phyloP scores from a whole-genome alignment of 2,113 vertebrate species.

The Malurus cyaneus region DNA sequence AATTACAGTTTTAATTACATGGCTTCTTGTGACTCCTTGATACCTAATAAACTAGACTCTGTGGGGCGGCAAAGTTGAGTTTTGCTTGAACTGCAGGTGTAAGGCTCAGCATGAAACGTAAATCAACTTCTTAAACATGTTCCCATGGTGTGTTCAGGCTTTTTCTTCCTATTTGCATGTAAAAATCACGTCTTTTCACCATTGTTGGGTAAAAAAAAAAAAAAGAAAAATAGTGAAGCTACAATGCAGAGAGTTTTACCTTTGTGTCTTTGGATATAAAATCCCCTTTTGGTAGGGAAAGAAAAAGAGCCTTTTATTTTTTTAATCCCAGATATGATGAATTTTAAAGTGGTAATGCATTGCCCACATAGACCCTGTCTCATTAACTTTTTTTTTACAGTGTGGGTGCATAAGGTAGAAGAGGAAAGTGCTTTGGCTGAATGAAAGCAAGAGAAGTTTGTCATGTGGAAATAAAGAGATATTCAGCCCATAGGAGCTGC shows the following conservation, averaged over 20 bases:
- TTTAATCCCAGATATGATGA: background rate
- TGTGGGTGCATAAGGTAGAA: background rate
- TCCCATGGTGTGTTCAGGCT: constrained; percentile 76
- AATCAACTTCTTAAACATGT: constrained; percentile 83
- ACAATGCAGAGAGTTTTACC: constrained; percentile 27
- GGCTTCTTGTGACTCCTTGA: constrained; percentile 85
- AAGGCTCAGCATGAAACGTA: constrained; percentile 79
- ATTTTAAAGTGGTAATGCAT: background rate
- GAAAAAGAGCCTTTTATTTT: background rate
- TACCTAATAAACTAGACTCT: constrained; percentile 86
- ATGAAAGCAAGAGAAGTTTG: background rate
- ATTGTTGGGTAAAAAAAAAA: constrained; percentile 4
- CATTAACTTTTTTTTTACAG: background rate
- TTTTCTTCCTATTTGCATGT: constrained; percentile 75
- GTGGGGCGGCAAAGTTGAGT: constrained; percentile 81
- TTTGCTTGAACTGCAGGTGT: constrained; percentile 87
- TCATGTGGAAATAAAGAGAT: background rate
- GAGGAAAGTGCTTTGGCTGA: background rate
- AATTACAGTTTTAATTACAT: constrained; percentile 86
- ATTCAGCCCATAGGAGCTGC: background rate
- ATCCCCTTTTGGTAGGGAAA: background rate
- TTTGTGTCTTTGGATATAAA: constrained; percentile 53
- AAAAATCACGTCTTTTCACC: constrained; percentile 74
- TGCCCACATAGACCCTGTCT: background rate
- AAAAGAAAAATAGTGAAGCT: constrained; percentile 18